Evolutionary conservation across 2,113 vertebrate species (phyloP).

Genomic region (Takifugu bimaculatus): DNA sequence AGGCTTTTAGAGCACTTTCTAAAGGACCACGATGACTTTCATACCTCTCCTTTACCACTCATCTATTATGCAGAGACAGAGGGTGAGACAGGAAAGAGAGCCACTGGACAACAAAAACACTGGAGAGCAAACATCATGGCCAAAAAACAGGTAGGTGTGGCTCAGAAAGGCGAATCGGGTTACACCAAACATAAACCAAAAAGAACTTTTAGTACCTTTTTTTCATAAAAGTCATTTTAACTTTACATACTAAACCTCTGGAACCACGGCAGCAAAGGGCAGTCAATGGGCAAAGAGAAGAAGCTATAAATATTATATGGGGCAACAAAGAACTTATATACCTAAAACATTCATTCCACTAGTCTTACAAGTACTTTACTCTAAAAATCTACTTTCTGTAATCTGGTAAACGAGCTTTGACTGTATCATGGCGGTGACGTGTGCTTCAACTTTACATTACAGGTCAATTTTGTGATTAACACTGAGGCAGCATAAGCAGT

Average conservation of each 20-base stretch:
- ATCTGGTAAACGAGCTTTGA: no score
- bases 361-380: no score
- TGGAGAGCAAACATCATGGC: not conserved
- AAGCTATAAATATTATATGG: slow-evolving; percentile 10
- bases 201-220: no score
- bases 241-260: no score
- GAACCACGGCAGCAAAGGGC: not conserved
- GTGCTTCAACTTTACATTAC: no score
- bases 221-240: not conserved
- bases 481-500: no score
- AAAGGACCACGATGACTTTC: slow-evolving; percentile 38
- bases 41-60: slow-evolving; percentile 45
- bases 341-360: no score
- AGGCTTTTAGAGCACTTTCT: slow-evolving; percentile 54
- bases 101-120: slow-evolving; percentile 19
- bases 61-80: slow-evolving; percentile 56
- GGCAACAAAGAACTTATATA: slow-evolving; percentile 1
- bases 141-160: not conserved
- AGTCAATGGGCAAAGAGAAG: not conserved
- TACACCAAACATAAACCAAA: no score
- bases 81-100: not conserved
- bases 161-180: no score
- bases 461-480: no score
- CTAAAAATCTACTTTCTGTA: no score
- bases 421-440: no score